Base-by-base conservation (phyloP, 2,888 invertebrate genomes). In the Athripsodes cinereus region DNA sequence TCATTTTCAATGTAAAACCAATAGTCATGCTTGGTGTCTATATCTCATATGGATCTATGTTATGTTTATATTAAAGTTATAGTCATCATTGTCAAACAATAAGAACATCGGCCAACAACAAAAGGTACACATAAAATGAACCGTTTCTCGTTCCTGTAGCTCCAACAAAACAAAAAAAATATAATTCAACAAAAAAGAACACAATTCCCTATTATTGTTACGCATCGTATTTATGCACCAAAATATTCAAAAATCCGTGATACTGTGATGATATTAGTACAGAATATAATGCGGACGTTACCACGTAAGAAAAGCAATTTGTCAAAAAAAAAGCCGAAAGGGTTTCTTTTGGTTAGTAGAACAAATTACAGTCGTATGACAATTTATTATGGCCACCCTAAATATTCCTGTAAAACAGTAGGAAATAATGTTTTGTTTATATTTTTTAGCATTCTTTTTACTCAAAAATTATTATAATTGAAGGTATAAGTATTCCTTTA, bases 1-100 rank as follows among this genome's bases (percentile, higher is more conserved):
- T n/a, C 40, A 40, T 8, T 40, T n/a, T n/a, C n/a, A 40, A 16
- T 16, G 40, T 49, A 63, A 63, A 62, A 59, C 61, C 56, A 59
- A 59, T 35, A 59, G 61, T 62, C 62, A 63, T 55, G 61, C 40
- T 8, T 40, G 40, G 16, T 40, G 59, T 61, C 58, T 35, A 56
- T 56, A 58, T 60, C 59, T 57, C 60, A 59, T 55, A 53, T 51
- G 51, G 53, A 40, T 6, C 47, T 18, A 59, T 51, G 35, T 57
- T 46, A 61, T 63, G 61, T 63, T 63, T 63, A 59, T 63, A 61
- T 63, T 61, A 61, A 55, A 26, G 55, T 46, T 55, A 58, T 55
- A 58, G 61, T 61, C 63, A 61, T 61, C 59, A 58, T 61, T 60
- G 61, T 63, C 61, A 59, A 61, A 63, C 63, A 63, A 61, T 61